Base-by-base conservation (phyloP, 2,113 vertebrate species). In the Neopipo cinnamomea region DNA sequence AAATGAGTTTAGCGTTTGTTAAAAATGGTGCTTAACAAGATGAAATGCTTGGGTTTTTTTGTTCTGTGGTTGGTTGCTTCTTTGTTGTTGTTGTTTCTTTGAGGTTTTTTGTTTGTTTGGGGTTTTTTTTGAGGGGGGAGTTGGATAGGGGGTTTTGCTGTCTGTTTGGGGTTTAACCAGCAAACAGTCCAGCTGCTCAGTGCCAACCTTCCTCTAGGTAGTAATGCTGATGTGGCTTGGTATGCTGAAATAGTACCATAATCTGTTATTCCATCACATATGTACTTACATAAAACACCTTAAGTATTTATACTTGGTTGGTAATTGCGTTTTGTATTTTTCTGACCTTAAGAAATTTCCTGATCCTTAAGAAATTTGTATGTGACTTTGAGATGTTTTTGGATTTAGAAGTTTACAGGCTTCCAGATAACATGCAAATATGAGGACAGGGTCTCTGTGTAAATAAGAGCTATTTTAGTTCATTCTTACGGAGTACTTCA, bases 391-490 rank as follows among this genome's bases (percentile, higher is more conserved):
- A 95, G 86, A 56, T 52, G 63, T 53, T 94, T 95, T 88, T 83
- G 91, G 74, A 89, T 92, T 93, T 95, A 81, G 47, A 83, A 91
- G 33, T 20, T 47, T 89, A 10, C 14, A 28, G 55, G 59, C 76
- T 85, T 82, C 71, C 58, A 55, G 47, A 68, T 55, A 88, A 63
- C 22, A 59, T 63, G 25, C 83, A 76, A 72, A 90, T 85, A 55
- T 61, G 41, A 91, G 47, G 55, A 78, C 14, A 19, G 18, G n/a
- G 16, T 59, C 49, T 67, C 5, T 52, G 50, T 79, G 44, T 95
- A 95, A 97, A 92, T 76, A 91, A 93, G 58, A 91, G 61, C 61
- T 71, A 55, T 70, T 92, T 89, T 75, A 81, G 86, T 94, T 92
- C 71, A 41, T 74, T 91, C 53, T 72, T 76, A 50, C 23, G 59